Base-by-base conservation (phyloP, 2,113 vertebrate genomes). In the Oryzias curvinotus region DNA sequence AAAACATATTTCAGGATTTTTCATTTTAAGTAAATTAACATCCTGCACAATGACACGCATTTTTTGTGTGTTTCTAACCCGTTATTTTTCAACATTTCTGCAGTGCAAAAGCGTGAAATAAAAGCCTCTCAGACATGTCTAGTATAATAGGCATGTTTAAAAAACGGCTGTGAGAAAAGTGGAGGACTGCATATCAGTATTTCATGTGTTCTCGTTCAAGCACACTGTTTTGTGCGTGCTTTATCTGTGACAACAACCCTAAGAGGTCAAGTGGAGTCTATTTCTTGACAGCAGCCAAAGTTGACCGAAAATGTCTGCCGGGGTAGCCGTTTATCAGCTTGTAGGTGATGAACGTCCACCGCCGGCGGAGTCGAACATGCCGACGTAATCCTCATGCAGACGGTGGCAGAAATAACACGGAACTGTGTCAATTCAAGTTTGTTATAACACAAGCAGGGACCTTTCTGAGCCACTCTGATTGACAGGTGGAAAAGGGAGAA, bases 401-500 rank as follows among this genome's bases (percentile, higher is more conserved):
- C 47, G 68, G 71, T 47, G 80, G 63, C 57, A 66, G 69, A 49
- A 86, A 87, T 62, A 84, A 87, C 79, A 81, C 63, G 73, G 74
- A 78, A 79, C 69, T 63, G 58, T 30, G 50, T 49, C 30, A 71
- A 78, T 77, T 85, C 54, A 12, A 65, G 70, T 61, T 52, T 78
- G 55, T 19, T 78, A 83, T 50, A 83, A 85, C 83, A 87, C n/a
- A 6, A 47, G 17, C 50, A 50, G 56, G 74, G 57, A 74, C 7
- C 52, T 70, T 62, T 72, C 45, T 44, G 76, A 64, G 36, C 56
- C 5, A 2, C 30, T 1, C 48, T 90, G 89, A 90, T 76, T 87
- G 89, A 90, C 89, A 73, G 77, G 73, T 52, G 26, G 78, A 72
- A 68, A 81, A 82, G 69, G 77, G 58, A 71, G 65, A 70, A 85